A percentile compares a stretch with the other conserved stretches of the same genome.
Evolutionary conservation across 2,797 vertebrate genomes (phyloP).

Genomic region (Sebastiscus albofasciatus): DNA sequence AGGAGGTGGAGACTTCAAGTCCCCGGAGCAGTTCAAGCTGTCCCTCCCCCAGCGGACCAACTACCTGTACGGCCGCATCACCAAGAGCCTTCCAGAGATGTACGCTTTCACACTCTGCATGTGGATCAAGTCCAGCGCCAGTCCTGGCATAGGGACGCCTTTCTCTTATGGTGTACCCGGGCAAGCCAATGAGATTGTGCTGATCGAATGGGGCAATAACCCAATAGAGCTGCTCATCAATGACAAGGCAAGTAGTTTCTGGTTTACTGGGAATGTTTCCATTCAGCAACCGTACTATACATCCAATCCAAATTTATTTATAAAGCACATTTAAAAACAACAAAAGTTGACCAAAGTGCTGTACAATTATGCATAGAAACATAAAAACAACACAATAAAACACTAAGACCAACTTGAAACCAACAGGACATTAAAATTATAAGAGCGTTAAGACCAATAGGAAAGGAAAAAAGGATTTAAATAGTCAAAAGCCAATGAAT

Average conservation of each 20-base stretch:
- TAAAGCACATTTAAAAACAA: no score
- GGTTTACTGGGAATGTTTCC: background rate
- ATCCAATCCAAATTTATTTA: no score
- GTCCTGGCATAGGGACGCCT: slow-evolving; percentile 93
- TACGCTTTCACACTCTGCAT: slow-evolving; percentile 97
- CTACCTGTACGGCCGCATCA: slow-evolving; percentile 95
- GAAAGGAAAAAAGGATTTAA: no score
- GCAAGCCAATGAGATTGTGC: slow-evolving; percentile 97
- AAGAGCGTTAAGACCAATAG: no score
- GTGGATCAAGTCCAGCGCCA: slow-evolving; percentile 95
- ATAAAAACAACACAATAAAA: no score
- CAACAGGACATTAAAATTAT: no score
- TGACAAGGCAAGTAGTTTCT: slow-evolving; percentile 85
- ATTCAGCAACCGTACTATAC: background rate
- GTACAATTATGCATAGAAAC: no score
- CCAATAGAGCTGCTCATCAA: slow-evolving; percentile 97
- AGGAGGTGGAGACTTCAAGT: slow-evolving; percentile 85
- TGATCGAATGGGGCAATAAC: slow-evolving; percentile 99
- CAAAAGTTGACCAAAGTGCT: no score
- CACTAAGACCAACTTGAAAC: no score
- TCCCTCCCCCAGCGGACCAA: slow-evolving; percentile 95
- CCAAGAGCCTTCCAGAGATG: slow-evolving; percentile 95
- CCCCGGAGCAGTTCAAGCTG: slow-evolving; percentile 95
- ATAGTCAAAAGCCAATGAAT: no score
- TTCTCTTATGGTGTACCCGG: slow-evolving; percentile 97